Base-by-base conservation (phyloP, 2,113 vertebrate genomes). In the Phocoena sinus region DNA sequence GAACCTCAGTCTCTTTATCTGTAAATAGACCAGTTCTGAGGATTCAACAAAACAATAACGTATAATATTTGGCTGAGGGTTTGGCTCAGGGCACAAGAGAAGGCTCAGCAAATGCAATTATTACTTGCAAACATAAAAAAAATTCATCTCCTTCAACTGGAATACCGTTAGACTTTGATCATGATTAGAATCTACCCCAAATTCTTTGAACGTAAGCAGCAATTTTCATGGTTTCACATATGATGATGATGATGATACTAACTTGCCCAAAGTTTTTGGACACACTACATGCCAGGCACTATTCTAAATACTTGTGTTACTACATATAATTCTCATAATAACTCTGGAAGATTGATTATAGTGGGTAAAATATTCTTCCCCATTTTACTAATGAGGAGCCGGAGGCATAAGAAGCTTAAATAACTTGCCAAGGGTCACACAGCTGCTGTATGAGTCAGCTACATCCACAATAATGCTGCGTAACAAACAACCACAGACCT, bases 381-480 rank as follows among this genome's bases (percentile, higher is more conserved):
- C 56, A 47, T 67, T 88, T 79, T 89, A 73, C 18, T 33, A 79
- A n/a, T 6, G 25, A 89, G 31, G 25, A 76, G 28, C 63, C 13
- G 11, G 80, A 63, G 28, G 8, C 4, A 0, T 31, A 38, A 41
- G 12, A 82, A 28, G 41, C 18, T 31, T 15, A 18, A 23, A 14
- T 26, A 58, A 87, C 14, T 25, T 47, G 23, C 25, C 31, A 18
- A 81, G 65, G n/a, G 70, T n/a, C 44, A 71, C 36, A 12, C 20
- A 23, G 77, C 14, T 47, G 33, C 47, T 17, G n/a, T 71, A 26
- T 83, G 31, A 4, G 79, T 26, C 89, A 67, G 63, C 13, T 3
- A 23, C 2, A 25, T 36, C 79, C 84, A 58, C 2, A 7, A 0
- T 8, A 14, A n/a, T 14, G 8, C 47, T 11, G 2, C 7, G 0